phyloP scores from a whole-genome alignment of 2,888 invertebrate genomes.

The Ectemnius cavifrons region DNA sequence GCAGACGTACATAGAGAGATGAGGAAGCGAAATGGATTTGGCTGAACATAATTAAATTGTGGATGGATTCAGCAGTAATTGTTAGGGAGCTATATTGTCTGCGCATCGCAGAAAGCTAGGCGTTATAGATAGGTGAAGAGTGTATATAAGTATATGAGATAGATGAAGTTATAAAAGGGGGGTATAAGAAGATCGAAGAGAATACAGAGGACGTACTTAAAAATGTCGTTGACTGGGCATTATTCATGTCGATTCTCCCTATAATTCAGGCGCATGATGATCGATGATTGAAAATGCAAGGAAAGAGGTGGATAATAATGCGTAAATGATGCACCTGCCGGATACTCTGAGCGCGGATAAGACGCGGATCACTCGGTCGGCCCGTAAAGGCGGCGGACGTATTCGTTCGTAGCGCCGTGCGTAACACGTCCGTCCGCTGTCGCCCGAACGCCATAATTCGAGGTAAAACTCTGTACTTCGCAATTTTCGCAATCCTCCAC shows the following conservation, averaged over 20 bases:
- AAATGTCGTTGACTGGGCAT: slow-evolving; percentile 33
- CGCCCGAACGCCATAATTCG: slow-evolving; percentile 66
- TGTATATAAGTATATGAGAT: background rate
- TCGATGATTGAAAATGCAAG: slow-evolving; percentile 41
- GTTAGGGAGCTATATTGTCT: background rate
- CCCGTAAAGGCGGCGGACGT: slow-evolving; percentile 62
- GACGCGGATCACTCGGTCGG: slow-evolving; percentile 60
- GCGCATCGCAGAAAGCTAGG: background rate
- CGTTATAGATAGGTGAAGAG: background rate
- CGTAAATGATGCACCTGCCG: slow-evolving; percentile 71
- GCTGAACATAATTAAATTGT: slow-evolving; percentile 10
- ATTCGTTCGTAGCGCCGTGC: slow-evolving; percentile 68
- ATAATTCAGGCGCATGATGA: slow-evolving; percentile 34
- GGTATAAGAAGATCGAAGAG: slow-evolving; percentile 13
- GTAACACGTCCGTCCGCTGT: slow-evolving; percentile 63
- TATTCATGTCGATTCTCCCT: slow-evolving; percentile 42
- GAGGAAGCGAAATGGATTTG: too few species aligned
- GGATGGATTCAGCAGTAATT: background rate
- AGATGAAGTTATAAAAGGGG: slow-evolving; percentile 1
- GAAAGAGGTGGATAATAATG: slow-evolving; percentile 39
- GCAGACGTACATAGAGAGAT: too few species aligned
- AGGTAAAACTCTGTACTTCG: slow-evolving; percentile 68
- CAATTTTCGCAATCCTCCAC: slow-evolving; percentile 67
- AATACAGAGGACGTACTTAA: slow-evolving; percentile 43
- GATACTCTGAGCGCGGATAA: slow-evolving; percentile 65